These are phyloP conservation scores for Danio tinwini DNA, from an alignment of 2,797 vertebrate species.

Conservation along the genomic window DNA sequence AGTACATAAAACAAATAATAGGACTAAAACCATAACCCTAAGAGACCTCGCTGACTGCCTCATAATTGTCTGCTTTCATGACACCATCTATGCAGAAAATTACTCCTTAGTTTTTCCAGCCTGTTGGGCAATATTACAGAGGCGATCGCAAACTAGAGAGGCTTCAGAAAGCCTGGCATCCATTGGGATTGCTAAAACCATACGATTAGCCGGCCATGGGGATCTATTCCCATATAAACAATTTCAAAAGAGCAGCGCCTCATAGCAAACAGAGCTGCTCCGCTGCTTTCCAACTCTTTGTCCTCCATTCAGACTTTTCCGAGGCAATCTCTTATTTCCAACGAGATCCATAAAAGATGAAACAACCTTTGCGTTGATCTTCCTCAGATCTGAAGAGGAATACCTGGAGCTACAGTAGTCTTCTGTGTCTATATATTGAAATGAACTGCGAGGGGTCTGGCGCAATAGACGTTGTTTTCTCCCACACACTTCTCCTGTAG, in stretches of 20 bases:
- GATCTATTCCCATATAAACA: slow-evolving; percentile 77
- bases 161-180: slow-evolving; percentile 73
- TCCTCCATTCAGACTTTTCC: slow-evolving; percentile 51
- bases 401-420: slow-evolving; percentile 73
- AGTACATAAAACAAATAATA: slow-evolving; percentile 84
- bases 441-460: slow-evolving; percentile 66
- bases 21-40: slow-evolving; percentile 81
- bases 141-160: slow-evolving; percentile 74
- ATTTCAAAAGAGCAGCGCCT: slow-evolving; percentile 75
- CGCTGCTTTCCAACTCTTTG: slow-evolving; percentile 34
- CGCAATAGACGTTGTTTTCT: slow-evolving; percentile 72
- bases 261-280: slow-evolving; percentile 71
- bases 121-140: slow-evolving; percentile 77
- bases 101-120: slow-evolving; percentile 77
- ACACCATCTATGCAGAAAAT: slow-evolving; percentile 82
- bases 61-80: slow-evolving; percentile 84
- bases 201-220: slow-evolving; percentile 73
- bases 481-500: slow-evolving; percentile 77
- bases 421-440: slow-evolving; percentile 72
- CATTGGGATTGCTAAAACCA: slow-evolving; percentile 75
- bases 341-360: slow-evolving; percentile 80
- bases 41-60: slow-evolving; percentile 80
- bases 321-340: slow-evolving; percentile 74
- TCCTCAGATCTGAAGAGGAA: slow-evolving; percentile 74
- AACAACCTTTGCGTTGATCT: slow-evolving; percentile 78